A percentile compares a stretch with the other conserved stretches of the same genome.
Evolutionary conservation across 2,888 invertebrate genomes (phyloP).

Genomic region (Rotaria macrura): DNA sequence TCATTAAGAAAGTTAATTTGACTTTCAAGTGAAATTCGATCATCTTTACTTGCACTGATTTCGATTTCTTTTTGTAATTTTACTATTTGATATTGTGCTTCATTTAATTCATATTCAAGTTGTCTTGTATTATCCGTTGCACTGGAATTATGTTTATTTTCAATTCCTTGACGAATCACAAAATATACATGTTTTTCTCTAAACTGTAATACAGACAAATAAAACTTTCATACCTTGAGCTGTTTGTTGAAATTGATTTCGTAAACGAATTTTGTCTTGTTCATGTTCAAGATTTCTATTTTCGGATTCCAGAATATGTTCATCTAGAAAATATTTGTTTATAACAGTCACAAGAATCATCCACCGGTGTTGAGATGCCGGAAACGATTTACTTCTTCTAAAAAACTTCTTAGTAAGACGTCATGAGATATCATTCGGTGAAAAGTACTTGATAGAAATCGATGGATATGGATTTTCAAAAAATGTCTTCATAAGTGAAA

Average conservation of each 20-base stretch:
- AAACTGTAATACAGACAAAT: too few species aligned
- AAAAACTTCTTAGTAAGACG: too few species aligned
- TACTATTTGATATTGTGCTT: constrained; percentile 6
- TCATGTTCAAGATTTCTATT: neutral
- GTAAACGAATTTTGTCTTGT: neutral
- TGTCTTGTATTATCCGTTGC: neutral
- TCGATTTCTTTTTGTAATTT: neutral
- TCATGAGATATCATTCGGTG: too few species aligned
- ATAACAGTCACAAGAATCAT: too few species aligned
- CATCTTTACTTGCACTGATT: neutral
- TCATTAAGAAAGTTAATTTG: neutral
- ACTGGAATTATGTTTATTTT: neutral
- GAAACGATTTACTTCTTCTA: too few species aligned
- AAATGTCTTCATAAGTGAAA: too few species aligned
- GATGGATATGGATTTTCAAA: too few species aligned
- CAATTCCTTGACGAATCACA: too few species aligned
- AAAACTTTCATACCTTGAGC: neutral
- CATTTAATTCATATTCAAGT: constrained; percentile 2
- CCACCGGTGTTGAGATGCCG: too few species aligned
- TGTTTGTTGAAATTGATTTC: neutral
- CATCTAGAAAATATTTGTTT: neutral
- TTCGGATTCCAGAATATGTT: neutral
- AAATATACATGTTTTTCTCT: too few species aligned
- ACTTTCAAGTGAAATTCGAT: neutral
- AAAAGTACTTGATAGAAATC: too few species aligned